These are phyloP conservation scores for Lerema accius DNA, from an alignment of 1,140 invertebrate genomes.

Conservation along the genomic window DNA sequence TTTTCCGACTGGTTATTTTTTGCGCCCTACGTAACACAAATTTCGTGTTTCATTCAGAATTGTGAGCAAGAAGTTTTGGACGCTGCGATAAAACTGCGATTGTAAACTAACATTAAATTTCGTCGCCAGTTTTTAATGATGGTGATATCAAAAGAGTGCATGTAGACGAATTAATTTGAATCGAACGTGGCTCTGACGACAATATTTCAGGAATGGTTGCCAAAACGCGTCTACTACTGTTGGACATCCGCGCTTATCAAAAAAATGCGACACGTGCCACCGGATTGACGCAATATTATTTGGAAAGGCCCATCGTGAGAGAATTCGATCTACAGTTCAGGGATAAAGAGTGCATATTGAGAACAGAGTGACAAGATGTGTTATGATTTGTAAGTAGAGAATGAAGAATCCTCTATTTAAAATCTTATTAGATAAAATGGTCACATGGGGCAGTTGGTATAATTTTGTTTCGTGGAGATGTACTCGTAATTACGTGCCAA, in stretches of 20 bases:
- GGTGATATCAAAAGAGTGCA: not conserved
- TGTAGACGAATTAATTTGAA: not conserved
- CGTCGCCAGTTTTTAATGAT: no score
- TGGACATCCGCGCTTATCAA: constrained; percentile 17
- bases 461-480: no score
- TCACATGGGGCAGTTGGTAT: no score
- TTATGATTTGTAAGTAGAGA: no score
- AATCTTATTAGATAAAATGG: no score
- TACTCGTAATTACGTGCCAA: no score
- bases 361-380: no score
- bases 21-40: constrained; percentile 1
- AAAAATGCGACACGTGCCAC: constrained; percentile 23
- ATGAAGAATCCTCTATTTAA: no score
- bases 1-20: constrained; percentile 17
- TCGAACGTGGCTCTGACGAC: constrained; percentile 9
- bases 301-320: constrained; percentile 17
- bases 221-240: not conserved
- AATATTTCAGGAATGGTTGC: constrained; percentile 14
- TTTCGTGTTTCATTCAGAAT: constrained; percentile 15
- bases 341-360: no score
- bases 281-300: constrained; percentile 27
- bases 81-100: no score
- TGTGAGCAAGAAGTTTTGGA: no score
- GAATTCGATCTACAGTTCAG: no score
- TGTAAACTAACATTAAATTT: not conserved